These are phyloP conservation scores for Coluber constrictor DNA, from an alignment of 2,797 vertebrate genomes.

Conservation along the genomic window DNA sequence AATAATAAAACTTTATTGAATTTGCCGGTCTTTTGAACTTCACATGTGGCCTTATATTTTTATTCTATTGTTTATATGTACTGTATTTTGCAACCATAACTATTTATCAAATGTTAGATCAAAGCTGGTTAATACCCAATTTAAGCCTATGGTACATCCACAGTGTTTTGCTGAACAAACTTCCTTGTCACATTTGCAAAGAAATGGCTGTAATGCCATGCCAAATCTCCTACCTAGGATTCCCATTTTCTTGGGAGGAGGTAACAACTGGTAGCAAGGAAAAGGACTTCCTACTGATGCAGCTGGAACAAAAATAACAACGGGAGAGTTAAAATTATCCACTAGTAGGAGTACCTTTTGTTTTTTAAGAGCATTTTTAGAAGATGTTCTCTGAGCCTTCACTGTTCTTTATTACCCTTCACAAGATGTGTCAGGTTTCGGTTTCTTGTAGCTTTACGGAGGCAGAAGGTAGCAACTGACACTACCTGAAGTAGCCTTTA, in stretches of 20 bases:
- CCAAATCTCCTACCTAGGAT: neutral
- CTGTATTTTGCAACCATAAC: too few species aligned
- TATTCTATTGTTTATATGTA: neutral
- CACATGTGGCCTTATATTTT: neutral
- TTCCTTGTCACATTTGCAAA: neutral
- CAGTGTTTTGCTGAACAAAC: neutral
- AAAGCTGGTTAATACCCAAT: neutral
- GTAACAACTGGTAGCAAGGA: neutral
- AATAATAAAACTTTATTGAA: neutral
- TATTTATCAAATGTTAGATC: neutral
- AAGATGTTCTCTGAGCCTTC: neutral
- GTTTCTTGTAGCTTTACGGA: neutral
- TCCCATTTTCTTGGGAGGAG: neutral
- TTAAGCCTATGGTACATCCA: neutral
- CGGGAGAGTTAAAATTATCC: neutral
- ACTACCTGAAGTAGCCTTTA: neutral
- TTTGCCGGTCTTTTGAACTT: neutral
- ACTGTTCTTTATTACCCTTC: neutral
- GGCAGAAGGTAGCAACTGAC: neutral
- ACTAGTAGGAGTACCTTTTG: neutral
- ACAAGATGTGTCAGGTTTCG: neutral
- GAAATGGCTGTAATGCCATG: neutral
- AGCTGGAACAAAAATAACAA: neutral
- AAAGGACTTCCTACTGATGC: neutral
- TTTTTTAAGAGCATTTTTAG: neutral